A percentile compares a stretch with the other conserved stretches of the same genome.
These are phyloP conservation scores for Macroglossus sobrinus DNA, from an alignment of 2,113 vertebrate species.

Conservation along the genomic window DNA sequence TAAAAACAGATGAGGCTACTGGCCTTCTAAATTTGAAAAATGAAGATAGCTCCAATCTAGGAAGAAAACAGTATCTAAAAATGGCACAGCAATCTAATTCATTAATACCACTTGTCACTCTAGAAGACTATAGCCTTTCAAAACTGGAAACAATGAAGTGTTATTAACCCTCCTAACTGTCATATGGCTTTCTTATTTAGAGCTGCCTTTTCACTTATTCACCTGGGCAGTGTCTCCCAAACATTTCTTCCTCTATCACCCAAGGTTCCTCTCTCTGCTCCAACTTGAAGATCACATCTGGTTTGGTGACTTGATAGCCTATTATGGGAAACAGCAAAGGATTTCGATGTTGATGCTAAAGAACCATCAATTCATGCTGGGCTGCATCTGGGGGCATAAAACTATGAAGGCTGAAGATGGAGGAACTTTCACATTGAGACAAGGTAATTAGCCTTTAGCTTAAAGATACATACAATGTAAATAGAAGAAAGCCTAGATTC, in stretches of 20 bases:
- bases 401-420: neutral
- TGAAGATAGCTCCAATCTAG: neutral
- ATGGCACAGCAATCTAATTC: neutral
- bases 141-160: neutral
- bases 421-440: neutral
- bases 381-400: neutral
- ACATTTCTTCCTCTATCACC: conserved; percentile 56
- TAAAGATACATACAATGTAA: neutral
- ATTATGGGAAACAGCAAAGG: neutral
- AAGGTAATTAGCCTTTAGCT: neutral
- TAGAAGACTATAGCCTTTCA: neutral
- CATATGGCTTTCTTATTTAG: neutral
- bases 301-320: conserved; percentile 66
- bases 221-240: conserved; percentile 63
- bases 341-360: conserved; percentile 4
- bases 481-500: neutral
- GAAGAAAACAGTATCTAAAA: neutral
- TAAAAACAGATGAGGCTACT: neutral
- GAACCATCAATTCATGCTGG: neutral
- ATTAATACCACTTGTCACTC: neutral
- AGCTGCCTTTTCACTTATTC: conserved; percentile 25
- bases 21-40: neutral
- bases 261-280: conserved; percentile 70
- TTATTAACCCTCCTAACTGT: neutral
- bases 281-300: conserved; percentile 70